Percentiles rank a stretch among this genome's conserved stretches.
These are phyloP conservation scores for Lepus europaeus DNA, from an alignment of 2,113 vertebrate species.

Conservation along the genomic window DNA sequence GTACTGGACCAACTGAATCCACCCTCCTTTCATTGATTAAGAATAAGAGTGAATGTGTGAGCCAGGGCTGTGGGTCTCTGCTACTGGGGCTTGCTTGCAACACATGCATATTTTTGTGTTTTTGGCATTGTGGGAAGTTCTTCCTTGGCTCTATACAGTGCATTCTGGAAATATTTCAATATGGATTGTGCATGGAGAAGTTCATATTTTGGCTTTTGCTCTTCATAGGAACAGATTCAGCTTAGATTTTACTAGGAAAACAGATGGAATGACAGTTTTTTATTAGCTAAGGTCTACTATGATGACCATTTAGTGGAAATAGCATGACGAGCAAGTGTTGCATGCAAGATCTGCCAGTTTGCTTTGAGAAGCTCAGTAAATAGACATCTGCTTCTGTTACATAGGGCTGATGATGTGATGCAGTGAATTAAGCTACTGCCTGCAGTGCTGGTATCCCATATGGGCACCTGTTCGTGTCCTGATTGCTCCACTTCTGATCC, in stretches of 20 bases:
- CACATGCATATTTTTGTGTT: conserved; percentile 12
- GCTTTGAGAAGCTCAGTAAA: conserved; percentile 37
- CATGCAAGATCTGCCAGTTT: not conserved
- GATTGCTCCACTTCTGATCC: too few species aligned
- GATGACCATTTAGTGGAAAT: not conserved
- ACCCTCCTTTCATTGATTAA: conserved; percentile 5
- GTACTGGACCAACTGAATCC: not conserved
- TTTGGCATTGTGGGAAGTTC: conserved; percentile 35
- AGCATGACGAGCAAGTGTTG: not conserved
- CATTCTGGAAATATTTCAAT: conserved; percentile 71
- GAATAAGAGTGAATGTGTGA: not conserved
- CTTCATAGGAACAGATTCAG: conserved; percentile 63
- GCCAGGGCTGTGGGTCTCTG: not conserved
- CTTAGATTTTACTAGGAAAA: conserved; percentile 57
- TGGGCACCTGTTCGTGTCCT: too few species aligned
- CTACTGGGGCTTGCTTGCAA: not conserved
- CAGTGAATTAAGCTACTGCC: too few species aligned
- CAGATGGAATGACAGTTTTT: conserved; percentile 33
- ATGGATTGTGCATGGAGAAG: conserved; percentile 1
- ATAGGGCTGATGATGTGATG: not conserved
- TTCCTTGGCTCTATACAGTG: not conserved
- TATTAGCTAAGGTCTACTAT: not conserved
- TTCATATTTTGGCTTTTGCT: conserved; percentile 69
- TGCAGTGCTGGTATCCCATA: too few species aligned
- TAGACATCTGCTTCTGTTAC: not conserved